Conservation (phyloP, 2,888 invertebrate species). For the Agriopis leucophaearia region DNA sequence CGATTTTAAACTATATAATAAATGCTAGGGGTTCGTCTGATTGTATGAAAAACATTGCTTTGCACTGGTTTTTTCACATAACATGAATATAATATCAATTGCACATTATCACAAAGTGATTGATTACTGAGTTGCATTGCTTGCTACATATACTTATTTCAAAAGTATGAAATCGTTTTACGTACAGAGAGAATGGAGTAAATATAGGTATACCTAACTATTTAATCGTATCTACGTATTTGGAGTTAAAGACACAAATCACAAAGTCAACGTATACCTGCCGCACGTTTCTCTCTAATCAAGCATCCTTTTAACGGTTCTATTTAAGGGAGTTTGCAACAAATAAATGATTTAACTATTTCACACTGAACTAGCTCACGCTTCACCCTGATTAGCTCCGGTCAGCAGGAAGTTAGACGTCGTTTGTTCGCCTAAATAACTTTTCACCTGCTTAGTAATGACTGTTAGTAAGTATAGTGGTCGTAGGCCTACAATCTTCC, state of each 20-base stretch:
- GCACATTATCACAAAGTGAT: too few species aligned
- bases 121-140: too few species aligned
- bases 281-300: constrained; percentile 42
- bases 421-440: constrained; percentile 15
- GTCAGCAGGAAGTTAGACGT: constrained; percentile 12
- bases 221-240: neutral
- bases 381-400: constrained; percentile 26
- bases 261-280: constrained; percentile 27
- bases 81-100: too few species aligned
- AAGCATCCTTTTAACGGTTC: constrained; percentile 43
- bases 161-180: too few species aligned
- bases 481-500: too few species aligned
- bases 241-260: constrained; percentile 20
- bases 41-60: too few species aligned
- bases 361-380: constrained; percentile 21
- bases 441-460: neutral
- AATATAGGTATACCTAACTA: neutral
- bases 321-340: constrained; percentile 48
- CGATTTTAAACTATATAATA: too few species aligned
- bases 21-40: too few species aligned
- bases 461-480: too few species aligned
- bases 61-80: too few species aligned
- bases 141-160: too few species aligned
- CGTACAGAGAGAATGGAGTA: neutral
- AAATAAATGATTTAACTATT: constrained; percentile 28